Conservation (phyloP, 2,797 vertebrate genomes). For the Labeo calbasu region DNA sequence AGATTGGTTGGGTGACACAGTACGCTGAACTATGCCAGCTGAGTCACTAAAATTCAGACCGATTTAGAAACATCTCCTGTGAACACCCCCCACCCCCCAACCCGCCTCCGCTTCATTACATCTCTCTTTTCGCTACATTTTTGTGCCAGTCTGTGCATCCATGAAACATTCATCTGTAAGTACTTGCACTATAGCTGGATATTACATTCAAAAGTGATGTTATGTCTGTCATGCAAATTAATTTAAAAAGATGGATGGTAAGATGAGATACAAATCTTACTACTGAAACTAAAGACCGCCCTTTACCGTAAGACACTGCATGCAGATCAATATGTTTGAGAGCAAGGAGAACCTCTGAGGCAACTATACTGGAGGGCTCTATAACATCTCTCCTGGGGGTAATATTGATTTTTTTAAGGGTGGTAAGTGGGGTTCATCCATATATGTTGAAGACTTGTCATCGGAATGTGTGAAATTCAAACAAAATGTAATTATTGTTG, state of each 20-base stretch:
- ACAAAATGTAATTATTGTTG: not conserved
- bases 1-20: constrained; percentile 70
- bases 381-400: constrained; percentile 21
- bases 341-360: constrained; percentile 9
- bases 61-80: constrained; percentile 83
- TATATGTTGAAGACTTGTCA: constrained; percentile 52
- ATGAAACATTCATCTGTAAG: not conserved
- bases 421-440: constrained; percentile 35
- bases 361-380: constrained; percentile 34
- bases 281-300: constrained; percentile 41
- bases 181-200: constrained; percentile 3
- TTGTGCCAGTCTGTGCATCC: constrained; percentile 4
- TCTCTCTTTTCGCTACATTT: constrained; percentile 31
- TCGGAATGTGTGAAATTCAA: constrained; percentile 45
- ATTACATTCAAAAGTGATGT: not conserved
- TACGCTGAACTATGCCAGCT: constrained; percentile 79
- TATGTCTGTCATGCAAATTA: constrained; percentile 12
- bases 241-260: constrained; percentile 21
- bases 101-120: constrained; percentile 14
- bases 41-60: constrained; percentile 84
- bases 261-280: constrained; percentile 10
- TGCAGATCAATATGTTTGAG: constrained; percentile 45
- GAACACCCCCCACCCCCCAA: constrained; percentile 58
- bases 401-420: constrained; percentile 57
- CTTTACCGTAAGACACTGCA: constrained; percentile 46